Percentiles rank a stretch among this genome's conserved stretches.
These are phyloP conservation scores for Zoanthus sansibaricus DNA, from an alignment of 92 coral and sea anemone species.

Conservation along the genomic window DNA sequence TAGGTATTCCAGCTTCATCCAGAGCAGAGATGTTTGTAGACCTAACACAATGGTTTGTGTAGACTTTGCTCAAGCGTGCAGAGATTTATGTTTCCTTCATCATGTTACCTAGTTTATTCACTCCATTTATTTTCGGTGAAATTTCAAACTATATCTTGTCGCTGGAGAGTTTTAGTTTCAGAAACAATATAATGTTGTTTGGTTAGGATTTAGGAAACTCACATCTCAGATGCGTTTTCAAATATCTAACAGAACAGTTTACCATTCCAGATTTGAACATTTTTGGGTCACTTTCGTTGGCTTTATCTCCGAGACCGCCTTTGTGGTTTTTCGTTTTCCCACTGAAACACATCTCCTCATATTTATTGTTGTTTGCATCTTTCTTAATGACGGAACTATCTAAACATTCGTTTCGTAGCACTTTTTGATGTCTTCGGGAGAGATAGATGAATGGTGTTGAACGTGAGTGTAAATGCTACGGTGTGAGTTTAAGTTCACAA, in stretches of 20 bases:
- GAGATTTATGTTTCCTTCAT: slow-evolving; percentile 66
- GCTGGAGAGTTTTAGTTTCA: slow-evolving; percentile 59
- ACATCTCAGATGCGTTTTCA: slow-evolving; percentile 36
- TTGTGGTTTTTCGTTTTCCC: slow-evolving; percentile 62
- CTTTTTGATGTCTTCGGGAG: slow-evolving; percentile 58
- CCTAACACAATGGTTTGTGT: slow-evolving; percentile 64
- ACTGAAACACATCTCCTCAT: slow-evolving; percentile 51
- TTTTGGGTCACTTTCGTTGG: slow-evolving; percentile 67
- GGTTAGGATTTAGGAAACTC: slow-evolving; percentile 66
- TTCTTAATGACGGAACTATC: slow-evolving; percentile 57
- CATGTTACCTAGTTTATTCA: slow-evolving; percentile 62
- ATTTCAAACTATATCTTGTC: slow-evolving; percentile 68
- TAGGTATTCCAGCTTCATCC: slow-evolving; percentile 68
- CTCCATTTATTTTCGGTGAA: slow-evolving; percentile 51
- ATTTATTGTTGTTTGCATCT: slow-evolving; percentile 62
- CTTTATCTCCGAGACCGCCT: slow-evolving; percentile 59
- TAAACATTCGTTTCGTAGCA: slow-evolving; percentile 66
- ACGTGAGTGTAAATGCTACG: neutral
- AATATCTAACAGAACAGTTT: slow-evolving; percentile 59
- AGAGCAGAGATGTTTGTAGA: slow-evolving; percentile 69
- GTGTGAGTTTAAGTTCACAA: too few species aligned
- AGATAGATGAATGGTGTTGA: slow-evolving; percentile 50
- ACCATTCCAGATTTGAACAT: slow-evolving; percentile 58
- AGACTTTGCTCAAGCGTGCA: slow-evolving; percentile 65
- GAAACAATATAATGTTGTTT: slow-evolving; percentile 54